phyloP scores from a whole-genome alignment of 2,888 invertebrate species.

The Diabrotica balteata region DNA sequence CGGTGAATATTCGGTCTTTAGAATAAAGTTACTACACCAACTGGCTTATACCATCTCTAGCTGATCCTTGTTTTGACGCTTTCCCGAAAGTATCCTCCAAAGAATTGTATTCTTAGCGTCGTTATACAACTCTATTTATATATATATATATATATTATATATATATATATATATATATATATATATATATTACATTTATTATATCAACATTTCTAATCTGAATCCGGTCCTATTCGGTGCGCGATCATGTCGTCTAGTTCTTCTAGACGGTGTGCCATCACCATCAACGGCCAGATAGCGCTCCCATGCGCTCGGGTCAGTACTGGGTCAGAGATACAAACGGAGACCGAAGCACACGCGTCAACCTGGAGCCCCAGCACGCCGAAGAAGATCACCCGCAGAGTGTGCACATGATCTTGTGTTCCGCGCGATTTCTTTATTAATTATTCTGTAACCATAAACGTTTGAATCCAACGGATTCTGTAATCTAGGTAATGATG shows the following conservation, averaged over 20 bases:
- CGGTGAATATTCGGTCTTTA: too few species aligned
- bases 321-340: constrained; percentile 38
- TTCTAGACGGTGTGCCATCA: constrained; percentile 17
- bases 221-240: not conserved
- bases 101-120: too few species aligned
- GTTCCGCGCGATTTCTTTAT: constrained; percentile 40
- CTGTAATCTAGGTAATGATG: too few species aligned
- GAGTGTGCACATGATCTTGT: constrained; percentile 40
- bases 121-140: too few species aligned
- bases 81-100: too few species aligned
- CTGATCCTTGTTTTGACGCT: too few species aligned
- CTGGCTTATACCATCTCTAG: too few species aligned
- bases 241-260: constrained; percentile 3
- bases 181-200: too few species aligned
- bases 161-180: too few species aligned
- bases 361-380: constrained; percentile 35
- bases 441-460: constrained; percentile 30
- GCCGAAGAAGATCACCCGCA: constrained; percentile 38
- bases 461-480: constrained; percentile 14
- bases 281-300: constrained; percentile 27
- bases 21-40: too few species aligned
- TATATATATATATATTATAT: too few species aligned
- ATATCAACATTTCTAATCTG: too few species aligned
- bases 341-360: constrained; percentile 31
- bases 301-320: constrained; percentile 36